Base-by-base conservation (phyloP, 1,140 invertebrate genomes). In the Helicorthomorpha holstii region DNA sequence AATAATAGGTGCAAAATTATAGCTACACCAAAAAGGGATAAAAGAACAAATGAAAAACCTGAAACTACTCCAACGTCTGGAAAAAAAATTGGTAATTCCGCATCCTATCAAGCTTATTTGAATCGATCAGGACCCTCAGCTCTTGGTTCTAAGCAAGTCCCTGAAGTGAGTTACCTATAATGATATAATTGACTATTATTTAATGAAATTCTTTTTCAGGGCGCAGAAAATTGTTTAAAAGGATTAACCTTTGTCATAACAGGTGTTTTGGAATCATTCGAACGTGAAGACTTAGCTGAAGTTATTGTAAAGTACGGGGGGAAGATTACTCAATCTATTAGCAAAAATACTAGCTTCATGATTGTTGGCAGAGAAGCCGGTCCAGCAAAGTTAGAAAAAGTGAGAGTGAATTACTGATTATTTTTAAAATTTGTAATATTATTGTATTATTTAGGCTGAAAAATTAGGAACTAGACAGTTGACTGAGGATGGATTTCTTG, bases 191-290 rank as follows among this genome's bases (percentile, higher is more conserved):
- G 16, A 45, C 52, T 26, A 23, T 53, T 51, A 27, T 51, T 54
- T 49, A 38, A 27, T 38, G 10, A 1, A 26, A 25, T 16, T 50
- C 47, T 57, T 57, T 66, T 70, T 38, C 52, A 84, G 78, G 87
- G 86, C 27, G 73, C 73, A 52, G 74, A 80, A 22, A 72, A 78
- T 62, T 88, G 86, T 62, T 65, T 93, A 2, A 74, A 76, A 49
- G 81, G 82, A 49, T 65, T 84, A 55, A 82, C 77, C 25, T 92
- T 95, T 66, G 66, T 94, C 7, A 68, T 89, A 43, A 92, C 87
- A 53, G 91, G 91, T 22, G 82, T 93, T 3, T 69, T 91, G 12
- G 89, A 93, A 62, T 90, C 85, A 0, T 72, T 95, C 57, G 86
- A 91, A 62, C 72, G 82, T 27, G 82, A 89, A 27, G 86, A 91